Percentiles rank a stretch among this genome's conserved stretches.
Evolutionary conservation across 2,113 vertebrate genomes (phyloP).

Genomic region (Eira barbara): DNA sequence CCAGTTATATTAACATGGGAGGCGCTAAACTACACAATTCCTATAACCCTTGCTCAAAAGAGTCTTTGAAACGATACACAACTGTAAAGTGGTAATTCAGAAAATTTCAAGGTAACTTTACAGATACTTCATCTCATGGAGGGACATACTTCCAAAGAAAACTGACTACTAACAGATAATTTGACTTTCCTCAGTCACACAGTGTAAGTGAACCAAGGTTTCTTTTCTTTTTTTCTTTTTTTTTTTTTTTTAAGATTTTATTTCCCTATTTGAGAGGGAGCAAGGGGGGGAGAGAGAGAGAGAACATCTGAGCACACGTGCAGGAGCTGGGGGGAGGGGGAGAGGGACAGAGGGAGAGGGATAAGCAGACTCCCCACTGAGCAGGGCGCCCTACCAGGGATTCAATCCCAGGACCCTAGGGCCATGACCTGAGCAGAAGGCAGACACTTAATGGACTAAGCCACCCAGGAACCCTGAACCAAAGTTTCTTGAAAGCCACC

Average conservation of each 20-base stretch:
- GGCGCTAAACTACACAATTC: not conserved
- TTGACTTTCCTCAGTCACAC: not conserved
- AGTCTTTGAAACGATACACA: not conserved
- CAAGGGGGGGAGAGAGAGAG: not conserved
- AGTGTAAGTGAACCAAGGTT: not conserved
- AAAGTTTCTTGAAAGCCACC: not conserved
- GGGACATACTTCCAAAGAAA: not conserved
- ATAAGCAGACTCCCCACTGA: not conserved
- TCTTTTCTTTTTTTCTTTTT: not conserved
- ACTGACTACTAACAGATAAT: not conserved
- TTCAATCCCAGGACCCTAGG: not conserved
- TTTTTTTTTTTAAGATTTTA: not conserved
- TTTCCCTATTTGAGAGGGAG: not conserved
- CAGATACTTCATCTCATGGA: not conserved
- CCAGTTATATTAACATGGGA: not conserved
- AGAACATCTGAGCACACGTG: too few species aligned
- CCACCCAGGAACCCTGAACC: not conserved
- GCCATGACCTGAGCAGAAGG: not conserved
- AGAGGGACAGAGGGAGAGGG: not conserved
- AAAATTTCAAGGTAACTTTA: slow-evolving; percentile 4
- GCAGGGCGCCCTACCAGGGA: not conserved
- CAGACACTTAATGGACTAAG: not conserved
- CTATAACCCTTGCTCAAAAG: not conserved
- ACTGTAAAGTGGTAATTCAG: not conserved
- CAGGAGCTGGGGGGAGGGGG: not conserved